These are phyloP conservation scores for Archilochus colubris DNA, from an alignment of 2,113 vertebrate genomes.

Conservation along the genomic window DNA sequence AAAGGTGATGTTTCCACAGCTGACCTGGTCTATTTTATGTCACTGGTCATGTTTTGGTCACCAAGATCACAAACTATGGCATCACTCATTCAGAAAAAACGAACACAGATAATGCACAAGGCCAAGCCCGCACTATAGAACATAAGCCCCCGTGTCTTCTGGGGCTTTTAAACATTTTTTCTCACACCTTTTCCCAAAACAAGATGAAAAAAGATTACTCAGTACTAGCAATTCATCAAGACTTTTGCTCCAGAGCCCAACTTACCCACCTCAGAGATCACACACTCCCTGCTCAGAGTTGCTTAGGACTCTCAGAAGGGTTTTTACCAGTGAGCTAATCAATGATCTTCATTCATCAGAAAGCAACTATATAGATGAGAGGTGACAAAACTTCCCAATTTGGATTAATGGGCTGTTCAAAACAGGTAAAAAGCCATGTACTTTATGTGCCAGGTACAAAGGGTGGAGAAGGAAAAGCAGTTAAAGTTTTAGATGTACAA, in stretches of 20 bases:
- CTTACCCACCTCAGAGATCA: background rate
- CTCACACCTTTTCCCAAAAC: background rate
- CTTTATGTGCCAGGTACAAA: background rate
- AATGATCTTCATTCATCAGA: background rate
- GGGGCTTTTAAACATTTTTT: background rate
- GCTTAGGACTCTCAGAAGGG: background rate
- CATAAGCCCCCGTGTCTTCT: background rate
- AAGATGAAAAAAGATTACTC: background rate
- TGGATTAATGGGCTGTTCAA: background rate
- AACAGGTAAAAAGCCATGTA: background rate
- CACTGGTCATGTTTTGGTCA: background rate
- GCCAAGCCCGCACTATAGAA: background rate
- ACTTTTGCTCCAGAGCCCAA: background rate
- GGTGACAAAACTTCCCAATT: background rate
- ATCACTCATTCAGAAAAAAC: background rate
- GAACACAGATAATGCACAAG: background rate
- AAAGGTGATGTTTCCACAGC: background rate
- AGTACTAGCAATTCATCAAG: background rate
- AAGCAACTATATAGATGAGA: background rate
- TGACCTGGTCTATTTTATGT: background rate
- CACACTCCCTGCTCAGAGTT: background rate
- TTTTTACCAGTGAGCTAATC: background rate
- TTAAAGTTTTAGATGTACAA: background rate
- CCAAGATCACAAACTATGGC: background rate
- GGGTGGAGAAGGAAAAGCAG: background rate